phyloP scores from a whole-genome alignment of 2,797 vertebrate species.

The Pantherophis alleghaniensis region DNA sequence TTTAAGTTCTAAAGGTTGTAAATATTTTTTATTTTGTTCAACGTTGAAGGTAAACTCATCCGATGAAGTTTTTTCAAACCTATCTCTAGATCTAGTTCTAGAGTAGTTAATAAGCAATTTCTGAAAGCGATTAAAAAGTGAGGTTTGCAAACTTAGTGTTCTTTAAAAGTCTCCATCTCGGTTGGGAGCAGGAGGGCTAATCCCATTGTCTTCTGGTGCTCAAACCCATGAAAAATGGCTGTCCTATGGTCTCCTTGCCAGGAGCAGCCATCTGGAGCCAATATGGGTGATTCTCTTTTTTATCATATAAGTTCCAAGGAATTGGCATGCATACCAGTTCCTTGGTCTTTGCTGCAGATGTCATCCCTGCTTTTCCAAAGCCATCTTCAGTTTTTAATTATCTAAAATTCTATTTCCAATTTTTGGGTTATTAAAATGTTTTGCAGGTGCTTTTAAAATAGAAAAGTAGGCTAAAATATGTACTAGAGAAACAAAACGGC shows the following conservation, averaged over 20 bases:
- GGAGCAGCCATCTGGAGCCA: background rate
- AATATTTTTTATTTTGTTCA: background rate
- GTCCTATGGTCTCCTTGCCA: background rate
- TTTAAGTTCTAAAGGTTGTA: background rate
- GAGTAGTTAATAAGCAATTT: background rate
- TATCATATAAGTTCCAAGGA: background rate
- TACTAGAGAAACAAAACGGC: background rate
- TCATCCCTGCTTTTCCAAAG: background rate
- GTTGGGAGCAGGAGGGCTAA: background rate
- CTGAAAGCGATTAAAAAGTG: background rate
- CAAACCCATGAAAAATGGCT: background rate
- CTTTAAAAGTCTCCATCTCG: background rate
- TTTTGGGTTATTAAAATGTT: background rate
- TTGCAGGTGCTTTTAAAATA: background rate
- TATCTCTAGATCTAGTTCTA: background rate
- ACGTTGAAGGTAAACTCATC: background rate
- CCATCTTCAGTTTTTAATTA: background rate
- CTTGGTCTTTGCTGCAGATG: background rate
- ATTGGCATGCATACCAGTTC: background rate
- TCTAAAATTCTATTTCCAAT: background rate
- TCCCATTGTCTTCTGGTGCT: background rate
- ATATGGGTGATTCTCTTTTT: background rate
- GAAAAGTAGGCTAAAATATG: background rate
- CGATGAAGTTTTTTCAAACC: background rate
- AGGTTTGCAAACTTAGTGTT: background rate